phyloP scores from a whole-genome alignment of 1,140 invertebrate genomes.

The Homarus americanus region DNA sequence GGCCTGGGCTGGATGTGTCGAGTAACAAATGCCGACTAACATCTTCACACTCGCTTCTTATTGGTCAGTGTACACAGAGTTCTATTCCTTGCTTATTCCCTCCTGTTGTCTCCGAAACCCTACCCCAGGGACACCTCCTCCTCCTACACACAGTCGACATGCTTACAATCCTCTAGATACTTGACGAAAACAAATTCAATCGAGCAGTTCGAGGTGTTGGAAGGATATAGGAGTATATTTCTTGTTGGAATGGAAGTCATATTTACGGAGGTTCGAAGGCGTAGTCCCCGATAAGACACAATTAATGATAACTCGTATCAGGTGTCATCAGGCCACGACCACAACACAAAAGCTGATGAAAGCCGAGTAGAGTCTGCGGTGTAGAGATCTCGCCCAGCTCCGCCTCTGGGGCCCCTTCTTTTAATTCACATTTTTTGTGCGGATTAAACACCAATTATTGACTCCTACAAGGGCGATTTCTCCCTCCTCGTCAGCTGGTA shows the following conservation, averaged over 20 bases:
- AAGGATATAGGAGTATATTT: no score
- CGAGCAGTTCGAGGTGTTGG: no score
- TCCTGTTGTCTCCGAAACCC: no score
- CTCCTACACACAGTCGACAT: neutral
- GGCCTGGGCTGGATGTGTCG: conserved; percentile 20
- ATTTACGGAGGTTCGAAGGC: conserved; percentile 3
- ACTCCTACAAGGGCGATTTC: conserved; percentile 19
- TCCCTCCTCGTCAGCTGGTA: neutral
- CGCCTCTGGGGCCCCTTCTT: conserved; percentile 12
- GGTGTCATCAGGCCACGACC: conserved; percentile 40
- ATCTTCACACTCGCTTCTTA: conserved; percentile 61
- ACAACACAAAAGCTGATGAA: conserved; percentile 59
- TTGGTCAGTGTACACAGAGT: conserved; percentile 31
- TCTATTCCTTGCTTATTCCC: no score
- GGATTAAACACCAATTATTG: conserved; percentile 27
- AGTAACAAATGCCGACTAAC: conserved; percentile 63
- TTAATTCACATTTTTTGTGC: conserved; percentile 37
- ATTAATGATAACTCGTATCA: conserved; percentile 48
- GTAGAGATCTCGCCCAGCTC: conserved; percentile 16
- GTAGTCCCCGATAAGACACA: conserved; percentile 55
- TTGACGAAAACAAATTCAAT: no score
- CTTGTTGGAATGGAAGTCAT: no score
- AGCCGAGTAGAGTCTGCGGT: conserved; percentile 40
- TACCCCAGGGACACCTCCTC: no score
- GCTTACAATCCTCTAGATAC: no score